Evolutionary conservation across 2,888 invertebrate species (phyloP), one percentile per base, ranked within the genome.

Genomic region (Cordilura impudica): DNA sequence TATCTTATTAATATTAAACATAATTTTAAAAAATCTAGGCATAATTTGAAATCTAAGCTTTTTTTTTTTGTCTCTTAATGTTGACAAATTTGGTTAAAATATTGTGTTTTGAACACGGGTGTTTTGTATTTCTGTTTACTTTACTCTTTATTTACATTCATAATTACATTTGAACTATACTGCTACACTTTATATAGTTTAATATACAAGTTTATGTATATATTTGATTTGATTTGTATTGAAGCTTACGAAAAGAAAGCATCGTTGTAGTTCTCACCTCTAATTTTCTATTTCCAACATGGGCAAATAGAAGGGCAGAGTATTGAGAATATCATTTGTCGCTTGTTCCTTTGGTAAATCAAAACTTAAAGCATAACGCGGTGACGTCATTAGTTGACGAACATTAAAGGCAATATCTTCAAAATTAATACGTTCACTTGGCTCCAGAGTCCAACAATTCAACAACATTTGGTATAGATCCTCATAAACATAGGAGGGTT

Each of bases 391-490:
- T 69, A 90, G 78, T 80, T 90, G 90, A 56, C 89, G 86, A 10
- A 90, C 86, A 76, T 86, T 88, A 84, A 90, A 91, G 4, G 91
- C 88, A 16, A 95, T 90, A 77, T 93, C 92, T 3, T 92, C 90
- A 85, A 95, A 95, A 8, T 92, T 91, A 0, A 95, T 96, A 82
- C 96, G 91, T 86, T 97, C 96, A 76, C 94, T 95, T 10, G 94
- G 93, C 88, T 96, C 95, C 14, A 93, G 90, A 87, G 95, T 95
- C 96, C 96, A 97, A 86, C 96, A 96, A 85, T 95, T 94, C 51
- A 94, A 90, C 90, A 96, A 93, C 71, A 96, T 89, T 88, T 96
- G 96, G 88, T 96, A 96, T 26, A 96, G 90, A 83, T 95, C 95
- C 86, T 95, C 95, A 19, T 93, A 94, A 23, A 95, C 92, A 86